Evolutionary conservation across 37 sponge, comb jelly and placozoan species (phyloP).

Genomic region (Lycopodina hypogea): DNA sequence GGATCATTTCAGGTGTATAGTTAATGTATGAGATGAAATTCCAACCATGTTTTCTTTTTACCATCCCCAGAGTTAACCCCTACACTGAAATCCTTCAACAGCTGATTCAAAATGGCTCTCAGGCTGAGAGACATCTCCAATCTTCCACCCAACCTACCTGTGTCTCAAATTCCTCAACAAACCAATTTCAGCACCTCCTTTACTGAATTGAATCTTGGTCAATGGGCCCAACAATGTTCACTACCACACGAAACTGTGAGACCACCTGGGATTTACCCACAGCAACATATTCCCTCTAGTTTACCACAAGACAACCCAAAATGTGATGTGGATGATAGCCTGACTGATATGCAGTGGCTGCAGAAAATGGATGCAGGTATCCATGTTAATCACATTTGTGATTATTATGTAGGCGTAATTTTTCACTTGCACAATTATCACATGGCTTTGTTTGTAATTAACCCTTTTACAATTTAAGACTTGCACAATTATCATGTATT

Average conservation of each 20-base stretch:
- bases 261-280: background rate
- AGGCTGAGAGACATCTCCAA: constrained; percentile 9
- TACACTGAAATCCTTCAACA: background rate
- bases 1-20: background rate
- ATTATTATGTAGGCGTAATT: no score
- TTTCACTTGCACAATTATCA: no score
- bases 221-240: background rate
- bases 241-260: background rate
- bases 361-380: constrained; percentile 50
- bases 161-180: constrained; percentile 7
- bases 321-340: constrained; percentile 50
- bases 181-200: no score
- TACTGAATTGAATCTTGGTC: background rate
- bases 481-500: no score
- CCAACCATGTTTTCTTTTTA: background rate
- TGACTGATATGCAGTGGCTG: constrained; percentile 77
- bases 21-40: no score
- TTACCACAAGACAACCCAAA: constrained; percentile 19
- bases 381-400: background rate
- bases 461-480: no score
- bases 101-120: constrained; percentile 4
- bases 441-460: no score
- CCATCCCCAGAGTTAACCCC: background rate
- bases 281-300: background rate
- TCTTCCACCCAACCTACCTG: background rate